Evolutionary conservation across 2,888 invertebrate genomes (phyloP).

Genomic region (Drosophila leonis): DNA sequence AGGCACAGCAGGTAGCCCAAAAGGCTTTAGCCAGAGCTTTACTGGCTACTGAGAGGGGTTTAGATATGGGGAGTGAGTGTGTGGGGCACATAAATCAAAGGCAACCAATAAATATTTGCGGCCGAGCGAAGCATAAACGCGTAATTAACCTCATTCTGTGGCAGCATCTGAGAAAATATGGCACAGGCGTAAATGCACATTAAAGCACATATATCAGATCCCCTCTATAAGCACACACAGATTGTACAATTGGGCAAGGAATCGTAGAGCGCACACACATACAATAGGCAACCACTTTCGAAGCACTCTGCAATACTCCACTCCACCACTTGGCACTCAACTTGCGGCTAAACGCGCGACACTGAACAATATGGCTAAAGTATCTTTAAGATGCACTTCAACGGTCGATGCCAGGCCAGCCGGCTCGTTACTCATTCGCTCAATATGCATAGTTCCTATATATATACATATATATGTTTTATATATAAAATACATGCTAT

Average conservation of each 20-base stretch:
- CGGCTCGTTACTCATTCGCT: constrained; percentile 63
- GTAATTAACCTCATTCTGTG: constrained; percentile 72
- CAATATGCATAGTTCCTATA: constrained; percentile 42
- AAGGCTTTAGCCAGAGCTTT: constrained; percentile 1
- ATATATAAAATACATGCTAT: constrained; percentile 52
- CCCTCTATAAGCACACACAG: constrained; percentile 36
- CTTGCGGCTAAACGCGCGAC: constrained; percentile 50
- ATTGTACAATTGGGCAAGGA: constrained; percentile 13
- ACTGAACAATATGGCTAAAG: constrained; percentile 68
- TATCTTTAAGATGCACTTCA: constrained; percentile 81
- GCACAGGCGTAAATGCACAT: constrained; percentile 71
- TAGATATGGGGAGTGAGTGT: not conserved
- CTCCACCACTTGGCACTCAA: constrained; percentile 51
- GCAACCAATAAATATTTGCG: constrained; percentile 69
- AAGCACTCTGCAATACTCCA: constrained; percentile 35
- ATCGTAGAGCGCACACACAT: constrained; percentile 7
- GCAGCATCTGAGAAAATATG: constrained; percentile 45
- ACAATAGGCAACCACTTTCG: constrained; percentile 65
- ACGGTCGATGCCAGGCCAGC: constrained; percentile 72
- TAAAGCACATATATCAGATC: constrained; percentile 76
- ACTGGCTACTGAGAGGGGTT: not conserved
- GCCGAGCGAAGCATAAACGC: constrained; percentile 59
- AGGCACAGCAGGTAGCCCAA: constrained; percentile 47
- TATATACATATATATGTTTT: constrained; percentile 7
- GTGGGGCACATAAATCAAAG: constrained; percentile 66